Conservation (phyloP, 2,888 invertebrate species). For the Lypha dubia region DNA sequence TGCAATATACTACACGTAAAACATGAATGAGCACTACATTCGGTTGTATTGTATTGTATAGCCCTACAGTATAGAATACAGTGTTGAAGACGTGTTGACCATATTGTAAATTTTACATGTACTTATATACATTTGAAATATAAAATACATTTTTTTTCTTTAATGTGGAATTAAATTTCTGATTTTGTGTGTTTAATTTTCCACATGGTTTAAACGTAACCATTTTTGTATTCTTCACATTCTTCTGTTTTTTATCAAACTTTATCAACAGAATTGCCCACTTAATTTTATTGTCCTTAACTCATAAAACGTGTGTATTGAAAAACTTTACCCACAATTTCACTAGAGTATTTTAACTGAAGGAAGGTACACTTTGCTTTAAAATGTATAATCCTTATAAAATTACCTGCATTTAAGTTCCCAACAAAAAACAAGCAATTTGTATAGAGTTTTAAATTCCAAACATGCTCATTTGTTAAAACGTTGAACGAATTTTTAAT, state of each 20-base stretch:
- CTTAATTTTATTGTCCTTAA: conserved; percentile 66
- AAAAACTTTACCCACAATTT: conserved; percentile 58
- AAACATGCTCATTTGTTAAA: conserved; percentile 59
- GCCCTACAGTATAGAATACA: too few relatives aligned
- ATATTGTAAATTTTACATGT: too few relatives aligned
- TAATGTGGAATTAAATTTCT: too few relatives aligned
- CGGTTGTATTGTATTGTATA: background rate
- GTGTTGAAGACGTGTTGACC: too few relatives aligned
- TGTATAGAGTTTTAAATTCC: conserved; percentile 55
- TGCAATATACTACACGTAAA: too few relatives aligned
- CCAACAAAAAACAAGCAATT: background rate
- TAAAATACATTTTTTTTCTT: too few relatives aligned
- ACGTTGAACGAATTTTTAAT: conserved; percentile 66
- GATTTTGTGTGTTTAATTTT: conserved; percentile 47
- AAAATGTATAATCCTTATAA: conserved; percentile 26
- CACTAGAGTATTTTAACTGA: background rate
- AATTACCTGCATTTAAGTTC: conserved; percentile 47
- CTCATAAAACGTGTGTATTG: conserved; percentile 62
- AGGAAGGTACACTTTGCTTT: background rate
- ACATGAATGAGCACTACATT: background rate
- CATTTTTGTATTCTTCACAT: conserved; percentile 20
- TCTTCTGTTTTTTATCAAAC: conserved; percentile 37
- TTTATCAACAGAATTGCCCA: conserved; percentile 65
- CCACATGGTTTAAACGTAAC: conserved; percentile 45
- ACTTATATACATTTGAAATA: too few relatives aligned